A percentile compares a stretch with the other conserved stretches of the same genome.
Evolutionary conservation across 1,140 invertebrate genomes (phyloP).

Genomic region (Drosophila ambigua): DNA sequence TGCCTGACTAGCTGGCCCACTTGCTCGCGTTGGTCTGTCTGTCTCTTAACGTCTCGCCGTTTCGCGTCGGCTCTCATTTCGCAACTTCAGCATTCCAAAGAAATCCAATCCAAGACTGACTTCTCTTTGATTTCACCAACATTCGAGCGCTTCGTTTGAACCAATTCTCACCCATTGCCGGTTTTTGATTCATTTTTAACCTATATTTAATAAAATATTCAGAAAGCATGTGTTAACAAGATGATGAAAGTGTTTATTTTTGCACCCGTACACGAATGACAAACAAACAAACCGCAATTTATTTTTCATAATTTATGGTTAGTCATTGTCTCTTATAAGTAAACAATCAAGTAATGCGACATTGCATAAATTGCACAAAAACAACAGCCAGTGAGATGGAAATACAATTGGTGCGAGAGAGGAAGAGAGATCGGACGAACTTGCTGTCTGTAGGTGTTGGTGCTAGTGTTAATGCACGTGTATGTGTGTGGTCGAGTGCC

Average conservation of each 20-base stretch:
- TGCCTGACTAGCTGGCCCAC: not conserved
- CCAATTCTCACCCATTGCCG: conserved; percentile 24
- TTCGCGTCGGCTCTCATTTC: conserved; percentile 25
- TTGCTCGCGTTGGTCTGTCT: not conserved
- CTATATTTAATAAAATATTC: conserved; percentile 10
- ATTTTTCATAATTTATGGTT: conserved; percentile 32
- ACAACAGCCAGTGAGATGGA: not conserved
- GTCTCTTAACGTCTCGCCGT: conserved; percentile 1
- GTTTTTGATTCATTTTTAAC: conserved; percentile 35
- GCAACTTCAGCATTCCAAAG: conserved; percentile 44
- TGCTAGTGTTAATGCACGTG: conserved; percentile 15
- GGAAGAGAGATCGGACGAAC: not conserved
- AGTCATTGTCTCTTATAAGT: conserved; percentile 27
- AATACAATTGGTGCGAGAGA: conserved; percentile 5
- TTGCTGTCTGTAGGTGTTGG: not conserved
- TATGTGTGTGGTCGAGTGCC: conserved; percentile 16
- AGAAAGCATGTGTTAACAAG: conserved; percentile 17
- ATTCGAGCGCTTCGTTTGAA: conserved; percentile 19
- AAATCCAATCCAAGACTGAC: conserved; percentile 15
- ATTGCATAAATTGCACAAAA: conserved; percentile 39
- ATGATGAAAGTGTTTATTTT: conserved; percentile 58
- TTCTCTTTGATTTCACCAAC: conserved; percentile 44
- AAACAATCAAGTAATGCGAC: conserved; percentile 46
- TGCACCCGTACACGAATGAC: conserved; percentile 14
- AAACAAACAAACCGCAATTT: conserved; percentile 25